Evolutionary conservation across 1,140 invertebrate species (phyloP), one percentile per base, ranked within the genome.

Genomic region (Leptopilina boulardi): DNA sequence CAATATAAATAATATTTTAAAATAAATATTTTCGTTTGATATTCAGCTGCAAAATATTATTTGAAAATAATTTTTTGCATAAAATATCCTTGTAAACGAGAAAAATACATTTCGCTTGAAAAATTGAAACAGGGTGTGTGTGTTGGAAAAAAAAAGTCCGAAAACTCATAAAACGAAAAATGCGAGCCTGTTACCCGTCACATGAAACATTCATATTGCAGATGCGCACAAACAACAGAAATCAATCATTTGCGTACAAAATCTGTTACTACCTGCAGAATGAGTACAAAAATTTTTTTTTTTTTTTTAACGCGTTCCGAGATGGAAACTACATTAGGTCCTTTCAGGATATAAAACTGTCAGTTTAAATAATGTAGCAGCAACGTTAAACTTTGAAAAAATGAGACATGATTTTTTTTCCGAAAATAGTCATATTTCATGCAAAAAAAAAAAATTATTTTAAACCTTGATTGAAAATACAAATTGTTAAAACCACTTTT

Each of bases 171-270:
- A 30, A 66, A 66, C 59, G 59, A 66, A 66, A 30, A 66, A 66
- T 66, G 59, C 15, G 26, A 66, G 59, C 23, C 23, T 66, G 59
- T 30, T 66, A 30, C 59, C 11, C 59, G 59, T 66, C 59, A 66
- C 59, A 30, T 66, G 59, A 66, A 66, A 66, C 59, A 66, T 66
- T 66, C 59, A 66, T 66, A 66, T 66, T 66, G 59, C 59, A 26
- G 59, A n/a, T 66, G 23, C 26, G 59, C 26, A n/a, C 13, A 66
- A 66, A 66, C 59, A 66, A 34, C 26, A 66, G 23, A 66, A 34
- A 66, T 66, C 59, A 66, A 66, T 66, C 26, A 66, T 66, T 66
- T 66, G 23, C 23, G 26, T 66, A 66, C 23, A 66, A 66, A 66
- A 66, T 66, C 59, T 66, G 26, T 66, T 66, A 66, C 59, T 66